Percentiles rank a stretch among this genome's conserved stretches.
Conservation (phyloP, 2,113 vertebrate genomes). For the Calidris pugnax region DNA sequence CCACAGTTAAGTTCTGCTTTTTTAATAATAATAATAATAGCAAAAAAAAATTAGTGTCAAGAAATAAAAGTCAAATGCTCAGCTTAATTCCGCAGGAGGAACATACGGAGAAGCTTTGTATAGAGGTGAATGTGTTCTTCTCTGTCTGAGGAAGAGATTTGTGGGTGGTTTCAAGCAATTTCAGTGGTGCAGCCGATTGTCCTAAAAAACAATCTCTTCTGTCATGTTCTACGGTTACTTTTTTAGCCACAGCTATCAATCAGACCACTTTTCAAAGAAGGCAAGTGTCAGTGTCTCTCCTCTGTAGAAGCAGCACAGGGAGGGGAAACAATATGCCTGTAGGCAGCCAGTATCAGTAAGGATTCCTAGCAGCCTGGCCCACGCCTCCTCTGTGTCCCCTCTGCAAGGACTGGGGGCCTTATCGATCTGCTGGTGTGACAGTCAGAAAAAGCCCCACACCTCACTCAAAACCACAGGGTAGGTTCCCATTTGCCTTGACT, state of each 20-base stretch:
- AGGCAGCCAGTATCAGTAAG: background rate
- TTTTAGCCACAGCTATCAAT: constrained; percentile 20
- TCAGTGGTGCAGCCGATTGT: background rate
- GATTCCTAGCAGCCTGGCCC: background rate
- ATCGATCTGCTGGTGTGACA: background rate
- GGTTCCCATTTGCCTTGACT: background rate
- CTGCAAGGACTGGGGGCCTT: fast-evolving
- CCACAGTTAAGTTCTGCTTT: background rate
- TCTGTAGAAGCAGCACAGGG: background rate
- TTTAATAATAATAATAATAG: background rate
- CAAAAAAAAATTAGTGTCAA: background rate
- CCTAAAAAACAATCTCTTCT: background rate
- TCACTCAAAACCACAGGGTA: background rate
- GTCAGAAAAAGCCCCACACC: background rate
- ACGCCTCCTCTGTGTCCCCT: fast-evolving
- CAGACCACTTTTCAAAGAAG: background rate
- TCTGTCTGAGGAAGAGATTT: background rate
- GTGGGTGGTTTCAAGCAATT: constrained; percentile 43
- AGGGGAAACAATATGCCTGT: background rate
- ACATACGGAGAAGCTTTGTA: background rate
- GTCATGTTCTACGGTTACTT: background rate
- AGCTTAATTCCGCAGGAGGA: background rate
- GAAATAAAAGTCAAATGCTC: background rate
- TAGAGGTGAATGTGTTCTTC: background rate
- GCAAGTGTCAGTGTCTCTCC: background rate